These are phyloP conservation scores for Leucophenga maculata DNA, from an alignment of 2,888 invertebrate genomes.

Conservation along the genomic window DNA sequence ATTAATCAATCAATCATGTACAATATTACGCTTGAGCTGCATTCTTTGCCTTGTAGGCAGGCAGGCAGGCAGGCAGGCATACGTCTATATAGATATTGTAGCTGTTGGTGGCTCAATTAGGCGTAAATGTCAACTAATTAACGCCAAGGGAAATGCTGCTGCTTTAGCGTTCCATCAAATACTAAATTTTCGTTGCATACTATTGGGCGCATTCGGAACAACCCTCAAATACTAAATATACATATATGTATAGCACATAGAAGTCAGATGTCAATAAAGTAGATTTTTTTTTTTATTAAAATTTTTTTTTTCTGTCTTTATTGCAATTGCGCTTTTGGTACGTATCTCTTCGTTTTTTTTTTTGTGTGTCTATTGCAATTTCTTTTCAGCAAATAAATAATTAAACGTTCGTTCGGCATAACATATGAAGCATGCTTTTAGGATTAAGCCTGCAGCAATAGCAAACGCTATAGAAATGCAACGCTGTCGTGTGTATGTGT, in stretches of 20 bases:
- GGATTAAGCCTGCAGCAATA: conserved; percentile 47
- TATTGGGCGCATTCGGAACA: neutral
- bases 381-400: conserved; percentile 66
- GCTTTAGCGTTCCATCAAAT: neutral
- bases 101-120: conserved; percentile 55
- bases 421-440: conserved; percentile 65
- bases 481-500: neutral
- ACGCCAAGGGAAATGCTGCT: conserved; percentile 40
- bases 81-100: too few relatives aligned
- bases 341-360: neutral
- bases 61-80: neutral
- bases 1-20: conserved; percentile 54
- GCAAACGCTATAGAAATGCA: conserved; percentile 38
- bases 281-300: too few relatives aligned
- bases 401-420: conserved; percentile 67
- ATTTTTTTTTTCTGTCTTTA: conserved; percentile 26
- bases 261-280: too few relatives aligned
- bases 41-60: conserved; percentile 10
- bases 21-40: conserved; percentile 47
- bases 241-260: too few relatives aligned
- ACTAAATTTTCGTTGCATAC: neutral
- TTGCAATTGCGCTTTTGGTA: conserved; percentile 29
- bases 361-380: conserved; percentile 32
- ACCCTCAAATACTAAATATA: conserved; percentile 1
- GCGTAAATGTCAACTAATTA: conserved; percentile 70